phyloP scores from a whole-genome alignment of 2,888 invertebrate species.

The Pherbina coryleti region DNA sequence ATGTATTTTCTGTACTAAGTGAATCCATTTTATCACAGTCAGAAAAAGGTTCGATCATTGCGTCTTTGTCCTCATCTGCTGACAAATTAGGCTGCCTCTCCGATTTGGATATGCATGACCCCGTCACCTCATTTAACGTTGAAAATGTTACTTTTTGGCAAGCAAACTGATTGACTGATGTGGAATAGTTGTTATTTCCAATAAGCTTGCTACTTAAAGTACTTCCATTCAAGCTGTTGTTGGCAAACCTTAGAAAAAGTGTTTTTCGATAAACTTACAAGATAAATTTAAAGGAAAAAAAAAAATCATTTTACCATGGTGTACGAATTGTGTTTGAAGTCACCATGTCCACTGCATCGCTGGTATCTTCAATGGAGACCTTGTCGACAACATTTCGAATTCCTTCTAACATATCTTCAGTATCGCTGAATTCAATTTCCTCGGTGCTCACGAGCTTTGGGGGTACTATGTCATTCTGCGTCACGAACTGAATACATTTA shows the following conservation, averaged over 20 bases:
- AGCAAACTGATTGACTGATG: neutral
- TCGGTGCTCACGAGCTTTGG: conserved; percentile 52
- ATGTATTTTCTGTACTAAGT: too few species aligned
- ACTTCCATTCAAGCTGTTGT: conserved; percentile 58
- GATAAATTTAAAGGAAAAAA: neutral
- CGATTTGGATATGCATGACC: neutral
- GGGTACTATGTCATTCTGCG: conserved; percentile 18
- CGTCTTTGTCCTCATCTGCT: neutral
- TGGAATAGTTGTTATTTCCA: conserved; percentile 10
- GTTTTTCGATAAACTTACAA: neutral
- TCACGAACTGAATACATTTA: conserved; percentile 38
- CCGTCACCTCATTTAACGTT: neutral
- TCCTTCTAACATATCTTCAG: conserved; percentile 88
- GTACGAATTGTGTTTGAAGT: conserved; percentile 58
- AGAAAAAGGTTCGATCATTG: neutral
- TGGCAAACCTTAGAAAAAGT: conserved; percentile 49
- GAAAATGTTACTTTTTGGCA: neutral
- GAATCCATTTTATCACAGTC: conserved; percentile 3
- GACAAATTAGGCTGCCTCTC: neutral
- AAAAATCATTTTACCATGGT: conserved; percentile 55
- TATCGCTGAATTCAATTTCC: conserved; percentile 83
- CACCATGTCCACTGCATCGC: conserved; percentile 65
- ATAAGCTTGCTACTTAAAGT: conserved; percentile 47
- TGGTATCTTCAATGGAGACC: conserved; percentile 69
- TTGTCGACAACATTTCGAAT: conserved; percentile 82